Base-by-base conservation (phyloP, 2,797 vertebrate species). In the Hydrophis major region DNA sequence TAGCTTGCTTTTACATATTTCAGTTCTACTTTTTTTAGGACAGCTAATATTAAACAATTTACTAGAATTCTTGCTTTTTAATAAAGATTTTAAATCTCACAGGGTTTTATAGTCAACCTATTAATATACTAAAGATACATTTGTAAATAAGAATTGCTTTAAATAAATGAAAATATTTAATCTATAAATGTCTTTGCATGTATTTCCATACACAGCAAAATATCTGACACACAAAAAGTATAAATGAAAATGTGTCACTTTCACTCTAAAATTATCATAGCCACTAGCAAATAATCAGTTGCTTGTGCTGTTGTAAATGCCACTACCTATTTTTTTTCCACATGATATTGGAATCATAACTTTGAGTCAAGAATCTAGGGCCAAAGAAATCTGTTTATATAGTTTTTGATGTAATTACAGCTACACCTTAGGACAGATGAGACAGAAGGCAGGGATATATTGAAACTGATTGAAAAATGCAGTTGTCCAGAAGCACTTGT, bases 401-500 rank as follows among this genome's bases (percentile, higher is more conserved):
- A 96, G 94, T 93, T 97, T 95, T 96, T 96, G 96, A 96, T 97
- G 95, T 96, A 97, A 98, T 97, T 97, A 97, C 32, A 96, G 90
- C 95, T 96, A 96, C 97, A 96, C 97, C 97, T 98, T 97, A 98
- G 97, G 96, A 97, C 96, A 96, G 95, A 97, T 94, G 97, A 97
- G 96, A 96, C 96, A 97, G 97, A 96, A 94, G 96, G 97, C 96
- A 96, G 96, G 95, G 92, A 95, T 97, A 97, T 97, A 97, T 96
- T 97, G 96, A 97, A 96, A 97, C 97, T 97, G 98, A 98, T 98
- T 98, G 98, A 98, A 98, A 98, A 98, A 97, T 93, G 96, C 97
- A 97, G 97, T 97, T 97, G 96, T 97, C 96, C 97, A 97, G 97
- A 97, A 97, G 97, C 97, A 97, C 96, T 97, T 96, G 95, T 97